Conservation (phyloP, 2,113 vertebrate species). For the Etheostoma cragini region DNA sequence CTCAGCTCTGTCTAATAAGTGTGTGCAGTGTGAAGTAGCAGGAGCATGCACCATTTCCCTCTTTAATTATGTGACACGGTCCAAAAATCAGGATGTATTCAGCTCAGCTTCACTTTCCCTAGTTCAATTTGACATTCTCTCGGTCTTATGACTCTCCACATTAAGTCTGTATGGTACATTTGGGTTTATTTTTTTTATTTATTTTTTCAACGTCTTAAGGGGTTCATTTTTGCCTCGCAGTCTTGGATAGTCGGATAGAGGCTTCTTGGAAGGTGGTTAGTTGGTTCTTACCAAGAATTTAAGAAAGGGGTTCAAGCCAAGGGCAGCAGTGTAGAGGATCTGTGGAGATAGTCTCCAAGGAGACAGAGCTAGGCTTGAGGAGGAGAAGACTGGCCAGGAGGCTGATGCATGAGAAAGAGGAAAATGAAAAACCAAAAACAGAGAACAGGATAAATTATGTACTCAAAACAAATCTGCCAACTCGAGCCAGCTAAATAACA, state of each 20-base stretch:
- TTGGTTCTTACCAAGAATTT: conserved; percentile 55
- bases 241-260: conserved; percentile 26
- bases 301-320: conserved; percentile 48
- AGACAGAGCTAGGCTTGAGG: conserved; percentile 71
- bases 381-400: conserved; percentile 72
- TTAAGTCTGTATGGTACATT: conserved; percentile 30
- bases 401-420: conserved; percentile 58
- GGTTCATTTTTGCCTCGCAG: conserved; percentile 46
- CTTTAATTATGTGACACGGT: conserved; percentile 78
- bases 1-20: conserved; percentile 73
- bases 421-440: conserved; percentile 42
- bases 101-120: conserved; percentile 51
- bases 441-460: conserved; percentile 63
- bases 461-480: conserved; percentile 61
- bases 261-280: conserved; percentile 62
- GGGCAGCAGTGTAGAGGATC: conserved; percentile 61
- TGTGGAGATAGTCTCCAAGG: conserved; percentile 69
- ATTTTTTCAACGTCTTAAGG: conserved; percentile 19
- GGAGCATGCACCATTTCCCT: conserved; percentile 68
- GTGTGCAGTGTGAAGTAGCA: conserved; percentile 73
- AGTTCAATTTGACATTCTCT: conserved; percentile 46
- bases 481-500: conserved; percentile 58
- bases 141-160: conserved; percentile 14
- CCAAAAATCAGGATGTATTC: conserved; percentile 70
- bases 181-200: conserved; percentile 2